Evolutionary conservation across 1,140 invertebrate species (phyloP), one percentile per base, ranked within the genome.

Genomic region (Limonius californicus): DNA sequence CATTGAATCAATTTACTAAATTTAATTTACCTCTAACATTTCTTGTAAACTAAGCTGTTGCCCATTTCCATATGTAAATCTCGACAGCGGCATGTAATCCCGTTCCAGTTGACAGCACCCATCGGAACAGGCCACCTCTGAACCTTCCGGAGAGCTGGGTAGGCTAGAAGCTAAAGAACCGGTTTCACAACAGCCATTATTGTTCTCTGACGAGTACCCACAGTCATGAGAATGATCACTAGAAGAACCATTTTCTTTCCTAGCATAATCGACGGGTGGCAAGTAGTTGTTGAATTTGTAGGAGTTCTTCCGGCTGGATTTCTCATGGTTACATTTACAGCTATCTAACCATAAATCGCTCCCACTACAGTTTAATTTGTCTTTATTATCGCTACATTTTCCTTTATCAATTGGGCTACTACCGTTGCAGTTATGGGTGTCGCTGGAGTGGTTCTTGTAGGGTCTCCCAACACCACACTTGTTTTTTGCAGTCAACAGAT

Each of bases 41-140:
- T 88, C 84, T 68, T 85, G 83, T 68, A 88, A 79, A 56, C 84
- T 87, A 59, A 84, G 75, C 66, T 76, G 74, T 74, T 80, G 57
- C 62, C 74, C 70, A 70, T 74, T 70, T 71, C 78, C 68, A 69
- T 78, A 74, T 77, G 80, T 69, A 66, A 69, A 66, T 72, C 70
- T 68, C 59, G 65, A 69, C 16, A 70, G 65, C 1, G 57, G 45
- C 19, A 70, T 63, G 57, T 70, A 73, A 50, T 73, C 83, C 57
- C 82, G 83, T 64, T 89, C 87, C 65, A 89, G 87, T 75, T 89
- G 89, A 72, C 90, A 92, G 74, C 89, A 90, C 27, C 86, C 87
- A 71, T 92, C 90, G 1, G 87, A 90, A 77, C 90, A 92, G 0
- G 89, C 91, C 30, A 92, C 84, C 74, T 92, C 91, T 0, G 90